Conservation (phyloP, 1,140 invertebrate genomes). For the Zaprionus capensis region DNA sequence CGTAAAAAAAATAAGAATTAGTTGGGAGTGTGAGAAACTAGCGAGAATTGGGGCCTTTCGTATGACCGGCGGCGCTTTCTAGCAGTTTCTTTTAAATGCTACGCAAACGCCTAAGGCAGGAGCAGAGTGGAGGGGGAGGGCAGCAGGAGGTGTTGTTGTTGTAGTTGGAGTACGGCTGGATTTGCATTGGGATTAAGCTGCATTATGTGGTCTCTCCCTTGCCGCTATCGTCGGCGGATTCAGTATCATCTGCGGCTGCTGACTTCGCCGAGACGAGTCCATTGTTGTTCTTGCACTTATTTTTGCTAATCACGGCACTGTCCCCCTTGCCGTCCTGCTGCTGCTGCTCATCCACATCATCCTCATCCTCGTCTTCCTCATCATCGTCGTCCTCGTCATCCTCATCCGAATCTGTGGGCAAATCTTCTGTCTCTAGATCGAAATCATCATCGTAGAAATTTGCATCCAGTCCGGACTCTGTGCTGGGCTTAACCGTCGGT, state of each 20-base stretch:
- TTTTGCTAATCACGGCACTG: constrained; percentile 33
- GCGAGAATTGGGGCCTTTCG: constrained; percentile 3
- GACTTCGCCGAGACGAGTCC: constrained; percentile 46
- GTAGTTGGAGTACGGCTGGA: constrained; percentile 2
- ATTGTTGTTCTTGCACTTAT: constrained; percentile 72
- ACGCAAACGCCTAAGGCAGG: constrained; percentile 45
- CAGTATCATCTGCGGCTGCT: constrained; percentile 55
- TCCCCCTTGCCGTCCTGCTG: constrained; percentile 48
- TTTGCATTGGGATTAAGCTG: constrained; percentile 14
- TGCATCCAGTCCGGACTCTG: constrained; percentile 91
- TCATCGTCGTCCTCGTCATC: constrained; percentile 87
- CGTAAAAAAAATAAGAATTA: constrained; percentile 27
- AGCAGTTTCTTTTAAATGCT: constrained; percentile 45
- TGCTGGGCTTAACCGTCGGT: constrained; percentile 91
- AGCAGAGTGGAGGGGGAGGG: constrained; percentile 7
- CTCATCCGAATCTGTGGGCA: constrained; percentile 92
- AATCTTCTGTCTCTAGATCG: constrained; percentile 90
- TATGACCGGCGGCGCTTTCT: constrained; percentile 13
- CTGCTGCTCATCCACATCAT: constrained; percentile 86
- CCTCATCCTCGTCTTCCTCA: constrained; percentile 63
- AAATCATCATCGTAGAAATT: constrained; percentile 98
- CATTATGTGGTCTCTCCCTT: constrained; percentile 84
- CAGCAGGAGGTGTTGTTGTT: constrained; percentile 6
- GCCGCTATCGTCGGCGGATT: constrained; percentile 81
- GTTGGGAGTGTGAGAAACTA: constrained; percentile 17